Evolutionary conservation across 2,888 invertebrate genomes (phyloP).

Genomic region (Cremastinae sp.): DNA sequence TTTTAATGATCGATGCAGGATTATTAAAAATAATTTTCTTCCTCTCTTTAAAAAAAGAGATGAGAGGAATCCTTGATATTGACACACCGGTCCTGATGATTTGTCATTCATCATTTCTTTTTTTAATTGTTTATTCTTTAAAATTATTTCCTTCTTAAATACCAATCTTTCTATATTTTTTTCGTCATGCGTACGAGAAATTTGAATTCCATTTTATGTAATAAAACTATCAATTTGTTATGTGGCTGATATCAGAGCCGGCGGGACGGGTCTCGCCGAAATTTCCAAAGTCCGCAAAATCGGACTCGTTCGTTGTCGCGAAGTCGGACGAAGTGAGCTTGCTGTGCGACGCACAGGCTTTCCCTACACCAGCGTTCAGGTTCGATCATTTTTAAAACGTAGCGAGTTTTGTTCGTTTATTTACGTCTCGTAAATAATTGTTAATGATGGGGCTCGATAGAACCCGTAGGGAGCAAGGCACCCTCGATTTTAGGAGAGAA

Average conservation of each 20-base stretch:
- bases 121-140: no score
- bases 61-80: no score
- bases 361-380: slow-evolving; percentile 77
- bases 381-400: slow-evolving; percentile 40
- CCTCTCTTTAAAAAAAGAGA: no score
- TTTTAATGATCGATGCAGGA: not conserved
- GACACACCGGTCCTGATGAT: no score
- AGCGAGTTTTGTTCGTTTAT: not conserved
- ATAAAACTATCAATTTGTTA: no score
- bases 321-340: slow-evolving; percentile 77
- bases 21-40: no score
- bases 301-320: slow-evolving; percentile 73
- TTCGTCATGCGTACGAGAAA: no score
- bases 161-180: slow-evolving; percentile 34
- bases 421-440: not conserved
- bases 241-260: slow-evolving; percentile 78
- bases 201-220: no score
- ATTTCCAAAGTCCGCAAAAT: slow-evolving; percentile 81
- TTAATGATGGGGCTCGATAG: slow-evolving; percentile 66
- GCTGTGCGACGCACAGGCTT: slow-evolving; percentile 77
- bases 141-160: no score
- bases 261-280: slow-evolving; percentile 78
- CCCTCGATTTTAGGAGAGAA: slow-evolving; percentile 78
- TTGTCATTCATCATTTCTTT: no score
- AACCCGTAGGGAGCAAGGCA: slow-evolving; percentile 78